Evolutionary conservation across 2,113 vertebrate species (phyloP).

Genomic region (Suricata suricatta): DNA sequence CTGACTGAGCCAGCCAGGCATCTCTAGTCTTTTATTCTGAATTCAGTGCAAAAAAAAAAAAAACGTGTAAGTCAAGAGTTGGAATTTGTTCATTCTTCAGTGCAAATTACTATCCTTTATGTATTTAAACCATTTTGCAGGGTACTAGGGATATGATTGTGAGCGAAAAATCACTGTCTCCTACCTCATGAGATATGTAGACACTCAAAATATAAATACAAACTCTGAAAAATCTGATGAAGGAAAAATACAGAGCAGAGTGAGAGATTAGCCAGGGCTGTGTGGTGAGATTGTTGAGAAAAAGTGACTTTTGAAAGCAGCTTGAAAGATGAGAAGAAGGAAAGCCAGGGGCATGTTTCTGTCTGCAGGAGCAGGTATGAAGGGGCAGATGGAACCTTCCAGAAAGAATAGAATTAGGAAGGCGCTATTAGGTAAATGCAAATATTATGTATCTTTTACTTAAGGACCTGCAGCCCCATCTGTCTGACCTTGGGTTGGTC

Average conservation of each 20-base stretch:
- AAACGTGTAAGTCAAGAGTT: not conserved
- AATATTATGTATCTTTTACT: fast-evolving
- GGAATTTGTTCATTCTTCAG: not conserved
- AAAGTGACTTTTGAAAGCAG: not conserved
- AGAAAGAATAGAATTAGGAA: not conserved
- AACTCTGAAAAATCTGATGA: not conserved
- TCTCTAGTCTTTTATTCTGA: slow-evolving; percentile 10
- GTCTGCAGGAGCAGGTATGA: not conserved
- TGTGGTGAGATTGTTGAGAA: not conserved
- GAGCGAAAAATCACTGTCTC: not conserved
- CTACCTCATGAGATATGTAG: not conserved
- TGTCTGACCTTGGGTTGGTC: not conserved
- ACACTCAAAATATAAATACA: not conserved
- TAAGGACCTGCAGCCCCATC: not conserved
- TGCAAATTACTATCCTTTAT: not conserved
- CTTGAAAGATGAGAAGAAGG: not conserved
- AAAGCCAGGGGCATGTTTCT: fast-evolving
- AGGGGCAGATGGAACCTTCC: not conserved
- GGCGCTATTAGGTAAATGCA: fast-evolving
- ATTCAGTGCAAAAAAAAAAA: not conserved
- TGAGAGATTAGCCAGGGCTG: not conserved
- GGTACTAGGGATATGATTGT: not conserved
- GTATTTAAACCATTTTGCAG: not conserved
- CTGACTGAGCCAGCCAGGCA: not conserved
- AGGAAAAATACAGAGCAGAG: not conserved